Conservation (phyloP, 2,888 invertebrate species). For the Pseudoips prasinana region DNA sequence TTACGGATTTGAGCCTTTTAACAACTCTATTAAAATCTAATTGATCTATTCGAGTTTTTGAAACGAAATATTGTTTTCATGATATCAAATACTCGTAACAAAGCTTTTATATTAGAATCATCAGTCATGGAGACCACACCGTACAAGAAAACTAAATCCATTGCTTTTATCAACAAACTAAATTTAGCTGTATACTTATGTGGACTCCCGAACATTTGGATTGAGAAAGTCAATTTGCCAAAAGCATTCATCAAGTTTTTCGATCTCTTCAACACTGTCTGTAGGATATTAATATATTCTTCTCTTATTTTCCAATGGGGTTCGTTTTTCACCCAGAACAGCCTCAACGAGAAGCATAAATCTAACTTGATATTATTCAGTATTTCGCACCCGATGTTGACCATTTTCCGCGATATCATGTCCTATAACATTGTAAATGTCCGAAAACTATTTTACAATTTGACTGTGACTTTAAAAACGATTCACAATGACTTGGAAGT, state of each 20-base stretch:
- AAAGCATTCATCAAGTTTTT: constrained; percentile 24
- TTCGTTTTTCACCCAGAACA: constrained; percentile 39
- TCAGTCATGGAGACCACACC: constrained; percentile 18
- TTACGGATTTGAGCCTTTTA: too few species aligned
- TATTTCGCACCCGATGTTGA: constrained; percentile 40
- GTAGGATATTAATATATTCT: constrained; percentile 21
- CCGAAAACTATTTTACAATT: constrained; percentile 28
- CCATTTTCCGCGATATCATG: constrained; percentile 25
- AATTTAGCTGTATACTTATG: constrained; percentile 22
- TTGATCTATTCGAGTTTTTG: too few species aligned
- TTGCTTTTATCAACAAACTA: constrained; percentile 33
- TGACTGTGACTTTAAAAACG: constrained; percentile 38
- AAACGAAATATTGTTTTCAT: too few species aligned
- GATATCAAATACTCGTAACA: too few species aligned
- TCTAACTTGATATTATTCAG: constrained; percentile 36
- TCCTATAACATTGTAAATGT: constrained; percentile 28
- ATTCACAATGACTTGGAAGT: constrained; percentile 42
- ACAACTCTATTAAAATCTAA: too few species aligned
- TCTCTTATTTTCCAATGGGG: constrained; percentile 36
- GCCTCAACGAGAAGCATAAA: constrained; percentile 36
- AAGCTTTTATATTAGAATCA: too few species aligned
- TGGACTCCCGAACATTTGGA: constrained; percentile 45
- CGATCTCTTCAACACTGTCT: constrained; percentile 18
- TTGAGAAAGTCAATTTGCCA: constrained; percentile 28
- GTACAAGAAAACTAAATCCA: constrained; percentile 24